Conservation (phyloP, 2,113 vertebrate genomes). For the Pithys albifrons region DNA sequence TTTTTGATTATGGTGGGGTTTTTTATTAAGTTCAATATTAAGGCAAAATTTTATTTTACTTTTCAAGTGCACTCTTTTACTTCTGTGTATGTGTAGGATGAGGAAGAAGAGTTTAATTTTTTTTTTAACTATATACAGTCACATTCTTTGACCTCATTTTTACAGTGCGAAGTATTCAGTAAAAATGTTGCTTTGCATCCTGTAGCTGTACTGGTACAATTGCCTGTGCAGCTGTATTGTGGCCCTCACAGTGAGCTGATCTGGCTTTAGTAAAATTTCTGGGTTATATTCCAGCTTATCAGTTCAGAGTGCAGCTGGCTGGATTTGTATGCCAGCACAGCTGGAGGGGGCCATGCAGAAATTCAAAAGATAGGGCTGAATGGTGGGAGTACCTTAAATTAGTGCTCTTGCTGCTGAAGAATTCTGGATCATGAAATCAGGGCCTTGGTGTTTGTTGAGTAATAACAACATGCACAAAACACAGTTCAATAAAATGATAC, state of each 20-base stretch:
- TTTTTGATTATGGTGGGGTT: background rate
- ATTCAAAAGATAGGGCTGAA: background rate
- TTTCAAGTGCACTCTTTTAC: background rate
- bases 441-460: background rate
- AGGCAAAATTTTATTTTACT: background rate
- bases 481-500: background rate
- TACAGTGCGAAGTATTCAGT: background rate
- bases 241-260: background rate
- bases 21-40: background rate
- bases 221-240: background rate
- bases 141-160: background rate
- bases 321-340: background rate
- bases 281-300: background rate
- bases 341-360: fast-evolving
- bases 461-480: background rate
- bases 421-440: background rate
- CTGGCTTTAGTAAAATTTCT: background rate
- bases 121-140: background rate
- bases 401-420: background rate
- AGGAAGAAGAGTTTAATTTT: background rate
- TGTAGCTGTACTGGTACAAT: background rate
- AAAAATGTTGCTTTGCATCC: background rate
- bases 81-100: background rate
- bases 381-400: background rate
- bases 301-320: background rate